Evolutionary conservation across 2,888 invertebrate species (phyloP), one percentile per base, ranked within the genome.

Genomic region (Auanema freiburgensis): DNA sequence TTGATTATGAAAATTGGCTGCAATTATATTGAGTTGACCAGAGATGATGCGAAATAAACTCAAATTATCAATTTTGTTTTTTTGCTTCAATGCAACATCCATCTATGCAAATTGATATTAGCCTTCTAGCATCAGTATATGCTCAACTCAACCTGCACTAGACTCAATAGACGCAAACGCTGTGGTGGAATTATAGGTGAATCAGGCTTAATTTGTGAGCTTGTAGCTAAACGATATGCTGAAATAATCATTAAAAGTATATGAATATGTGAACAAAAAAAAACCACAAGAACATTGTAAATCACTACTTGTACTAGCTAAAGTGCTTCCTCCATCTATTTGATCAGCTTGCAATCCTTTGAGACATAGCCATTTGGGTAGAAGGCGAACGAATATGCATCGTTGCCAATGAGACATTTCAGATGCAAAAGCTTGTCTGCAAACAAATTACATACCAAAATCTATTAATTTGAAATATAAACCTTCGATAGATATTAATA

Each of bases 401-500:
- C 77, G 59, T 52, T 76, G 76, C 73, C 73, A 76, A 24, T 63
- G 58, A 1, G 63, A 57, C 76, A 76, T 76, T 49, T 72, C 73
- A 1, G 72, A 71, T 8, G 72, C 66, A 44, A 74, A 74, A 5
- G 76, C 73, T 69, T 72, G 76, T 56, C 76, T 76, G 65, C 46
- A 66, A 54, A 3, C 18, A 44, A 54, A 4, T 10, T 42, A 25
- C 21, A 46, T 21, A 40, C 18, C 5, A 57, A 43, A 16, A 11
- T 12, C 14, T 3, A 24, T n/a, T 2, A 33, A 49, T 46, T 43
- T 10, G 40, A 50, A 1, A 51, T 21, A 11, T 46, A 43, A 92
- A 95, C 63, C 96, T 90, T 87, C 95, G 93, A 88, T 95, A 93
- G 69, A 95, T 93, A 86, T 95, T 95, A 71, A 96, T 88, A 46